These are phyloP conservation scores for Myiopsitta monachus DNA, from an alignment of 2,113 vertebrate genomes.

Conservation along the genomic window DNA sequence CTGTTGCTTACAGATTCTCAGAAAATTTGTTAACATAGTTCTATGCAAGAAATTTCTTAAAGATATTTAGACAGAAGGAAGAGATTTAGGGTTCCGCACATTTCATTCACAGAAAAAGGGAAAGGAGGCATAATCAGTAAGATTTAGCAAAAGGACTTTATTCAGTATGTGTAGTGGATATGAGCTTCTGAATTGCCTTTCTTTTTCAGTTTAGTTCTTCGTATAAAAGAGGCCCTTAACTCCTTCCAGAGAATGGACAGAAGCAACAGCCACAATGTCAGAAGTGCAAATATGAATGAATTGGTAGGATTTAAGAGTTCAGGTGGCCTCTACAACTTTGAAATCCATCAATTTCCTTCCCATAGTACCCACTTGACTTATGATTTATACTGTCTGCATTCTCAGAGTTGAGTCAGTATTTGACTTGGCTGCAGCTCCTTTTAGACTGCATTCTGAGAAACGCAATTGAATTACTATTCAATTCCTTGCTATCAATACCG, in stretches of 20 bases:
- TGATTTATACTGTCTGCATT: not conserved
- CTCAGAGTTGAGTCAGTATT: not conserved
- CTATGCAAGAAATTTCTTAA: not conserved
- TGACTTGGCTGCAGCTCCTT: not conserved
- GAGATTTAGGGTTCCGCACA: not conserved
- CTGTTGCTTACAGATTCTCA: not conserved
- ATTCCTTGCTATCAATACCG: not conserved
- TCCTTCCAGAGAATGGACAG: not conserved
- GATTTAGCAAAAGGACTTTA: not conserved
- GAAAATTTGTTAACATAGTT: not conserved
- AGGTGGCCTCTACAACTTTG: not conserved
- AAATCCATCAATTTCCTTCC: not conserved
- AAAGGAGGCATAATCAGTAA: not conserved
- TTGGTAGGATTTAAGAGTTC: not conserved
- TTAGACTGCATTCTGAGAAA: not conserved
- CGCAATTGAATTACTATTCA: not conserved
- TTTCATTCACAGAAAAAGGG: not conserved
- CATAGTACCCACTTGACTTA: not conserved
- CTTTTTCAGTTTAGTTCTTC: not conserved
- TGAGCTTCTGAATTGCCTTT: not conserved
- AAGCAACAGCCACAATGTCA: not conserved
- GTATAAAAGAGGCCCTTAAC: not conserved
- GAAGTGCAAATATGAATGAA: not conserved
- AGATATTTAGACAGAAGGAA: not conserved
- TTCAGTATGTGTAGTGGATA: not conserved